Evolutionary conservation across 1,140 invertebrate species (phyloP).

Genomic region (Psix sp.): DNA sequence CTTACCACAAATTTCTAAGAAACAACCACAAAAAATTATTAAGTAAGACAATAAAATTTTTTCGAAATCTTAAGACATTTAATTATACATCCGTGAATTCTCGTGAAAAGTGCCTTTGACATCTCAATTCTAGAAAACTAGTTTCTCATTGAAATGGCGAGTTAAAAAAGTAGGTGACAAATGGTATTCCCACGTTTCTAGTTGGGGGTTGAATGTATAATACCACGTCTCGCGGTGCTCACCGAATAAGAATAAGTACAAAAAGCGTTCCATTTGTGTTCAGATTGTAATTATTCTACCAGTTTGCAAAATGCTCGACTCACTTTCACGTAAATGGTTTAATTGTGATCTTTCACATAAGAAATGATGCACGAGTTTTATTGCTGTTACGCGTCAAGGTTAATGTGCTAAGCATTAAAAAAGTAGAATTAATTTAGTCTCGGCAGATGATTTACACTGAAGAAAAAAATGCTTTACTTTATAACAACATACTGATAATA

Average conservation of each 20-base stretch:
- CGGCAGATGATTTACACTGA: too few species aligned
- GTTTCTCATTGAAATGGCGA: conserved; percentile 35
- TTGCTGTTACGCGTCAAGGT: too few species aligned
- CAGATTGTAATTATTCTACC: conserved; percentile 32
- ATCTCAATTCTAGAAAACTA: conserved; percentile 47
- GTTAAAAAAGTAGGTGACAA: conserved; percentile 56
- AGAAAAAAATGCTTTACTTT: too few species aligned
- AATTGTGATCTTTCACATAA: conserved; percentile 54
- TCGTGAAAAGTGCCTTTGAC: conserved; percentile 29
- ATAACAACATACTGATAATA: too few species aligned
- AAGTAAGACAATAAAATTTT: too few species aligned
- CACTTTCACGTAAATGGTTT: conserved; percentile 52
- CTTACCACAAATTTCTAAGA: too few species aligned
- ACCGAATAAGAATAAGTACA: conserved; percentile 39
- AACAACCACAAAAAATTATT: too few species aligned
- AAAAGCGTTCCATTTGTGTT: conserved; percentile 31
- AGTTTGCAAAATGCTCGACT: conserved; percentile 38
- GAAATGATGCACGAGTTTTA: too few species aligned
- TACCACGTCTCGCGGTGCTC: conserved; percentile 17
- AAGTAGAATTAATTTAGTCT: too few species aligned
- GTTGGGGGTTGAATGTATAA: conserved; percentile 39
- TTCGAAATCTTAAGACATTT: too few species aligned
- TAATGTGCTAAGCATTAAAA: too few species aligned
- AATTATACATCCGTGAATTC: too few species aligned
- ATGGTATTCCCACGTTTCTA: conserved; percentile 44